Evolutionary conservation across 2,888 invertebrate genomes (phyloP), one percentile per base, ranked within the genome.

Genomic region (Athrips mouffetella): DNA sequence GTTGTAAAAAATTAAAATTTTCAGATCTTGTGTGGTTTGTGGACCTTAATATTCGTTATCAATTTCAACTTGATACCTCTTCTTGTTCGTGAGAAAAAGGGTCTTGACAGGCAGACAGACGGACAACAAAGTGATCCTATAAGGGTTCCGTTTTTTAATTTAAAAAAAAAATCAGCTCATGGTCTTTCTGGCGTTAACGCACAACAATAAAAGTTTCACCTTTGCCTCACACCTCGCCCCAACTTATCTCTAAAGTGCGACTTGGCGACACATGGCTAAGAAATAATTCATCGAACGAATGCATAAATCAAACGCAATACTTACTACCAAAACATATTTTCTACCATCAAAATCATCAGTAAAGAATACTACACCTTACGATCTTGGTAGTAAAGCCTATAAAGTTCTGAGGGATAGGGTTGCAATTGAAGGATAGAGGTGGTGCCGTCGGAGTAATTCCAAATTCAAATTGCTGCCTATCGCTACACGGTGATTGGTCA

Each of bases 261-360:
- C 67, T 66, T 72, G 75, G 71, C 76, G 81, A 77, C 80, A 73
- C 64, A 73, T 70, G 70, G 64, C 62, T 59, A 59, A 65, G 74
- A 76, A n/a, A 86, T 86, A 85, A 85, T 78, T 86, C 83, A 87
- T 86, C 76, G 84, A 83, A 86, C 78, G 67, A 75, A 80, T 76
- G 72, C 80, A 84, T 87, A 85, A 86, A 86, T 87, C 85, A 87
- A 78, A 79, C 63, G 69, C 76, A 75, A 77, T 76, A 76, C 72
- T 65, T 64, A 67, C 70, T 70, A 71, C 61, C 58, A 59, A 59
- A 25, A 55, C 39, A 44, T 27, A 29, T 50, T 49, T 50, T 52
- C n/a, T 33, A 11, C 23, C 8, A 7, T n/a, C 25, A 49, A 52
- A 30, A 25, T 51, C 7, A 27, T 37, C 1, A n/a, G 11, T 31